Evolutionary conservation across 1,140 invertebrate genomes (phyloP), one percentile per base, ranked within the genome.

Genomic region (Drosophila parabipectinata): DNA sequence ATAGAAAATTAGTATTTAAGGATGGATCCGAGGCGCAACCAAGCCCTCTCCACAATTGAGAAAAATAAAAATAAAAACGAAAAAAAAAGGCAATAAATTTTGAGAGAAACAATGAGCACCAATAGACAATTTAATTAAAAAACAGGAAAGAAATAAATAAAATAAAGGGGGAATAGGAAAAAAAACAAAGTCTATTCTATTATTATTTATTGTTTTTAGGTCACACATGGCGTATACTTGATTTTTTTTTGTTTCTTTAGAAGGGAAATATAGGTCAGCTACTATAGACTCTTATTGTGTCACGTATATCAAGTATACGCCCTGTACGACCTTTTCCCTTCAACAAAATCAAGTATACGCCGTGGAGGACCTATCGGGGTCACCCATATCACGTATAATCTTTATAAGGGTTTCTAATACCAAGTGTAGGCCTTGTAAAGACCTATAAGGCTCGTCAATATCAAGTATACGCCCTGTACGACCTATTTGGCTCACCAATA

Each of bases 1-100:
- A 61, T 32, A 57, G 61, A 55, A 72, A 85, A 81, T 79, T 83
- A 59, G 45, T 77, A 73, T 73, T 61, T 45, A 57, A 64, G 57
- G 26, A 69, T 30, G 51, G 66, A 48, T 69, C 41, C 62, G 3
- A 12, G 9, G 15, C 44, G 44, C 15, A 21, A 34, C 37, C 48
- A 34, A 45, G 34, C 60, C 60, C 24, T 44, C 41, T 8, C 41
- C 14, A n/a, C 14, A 44, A 44, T 44, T 44, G 41, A 44, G 41
- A 18, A 14, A 44, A 44, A 44, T 9, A 18, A 18, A 44, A 44
- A 44, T 15, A 15, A 10, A 44, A 15, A 12, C 4, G 14, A 1
- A n/a, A 14, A 14, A 14, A 18, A 15, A 44, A 18, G n/a, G 14
- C 41, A 44, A 44, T 44, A 15, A 44, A 44, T 18, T 44, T 15